Conservation (phyloP, 1,140 invertebrate species). For the Drepana arcuata region DNA sequence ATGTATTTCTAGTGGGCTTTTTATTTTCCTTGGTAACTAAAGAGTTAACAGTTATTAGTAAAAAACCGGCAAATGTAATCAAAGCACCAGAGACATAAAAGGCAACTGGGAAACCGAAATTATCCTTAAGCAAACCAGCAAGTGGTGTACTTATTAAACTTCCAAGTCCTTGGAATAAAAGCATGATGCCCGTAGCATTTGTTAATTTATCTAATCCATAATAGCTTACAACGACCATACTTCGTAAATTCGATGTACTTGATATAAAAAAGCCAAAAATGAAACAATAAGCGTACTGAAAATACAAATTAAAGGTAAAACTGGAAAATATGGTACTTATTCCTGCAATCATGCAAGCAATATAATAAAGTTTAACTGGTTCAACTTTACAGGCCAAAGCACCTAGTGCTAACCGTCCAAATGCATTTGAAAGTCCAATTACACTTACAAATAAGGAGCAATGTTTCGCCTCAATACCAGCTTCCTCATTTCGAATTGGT, state of each 20-base stretch:
- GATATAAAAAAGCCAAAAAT: constrained; percentile 48
- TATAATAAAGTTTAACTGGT: constrained; percentile 29
- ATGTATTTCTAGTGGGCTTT: constrained; percentile 5
- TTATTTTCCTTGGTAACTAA: constrained; percentile 21
- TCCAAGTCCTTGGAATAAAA: constrained; percentile 55
- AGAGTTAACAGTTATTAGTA: constrained; percentile 29
- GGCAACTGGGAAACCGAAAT: constrained; percentile 34
- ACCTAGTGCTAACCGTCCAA: constrained; percentile 42
- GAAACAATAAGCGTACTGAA: constrained; percentile 47
- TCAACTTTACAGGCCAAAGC: constrained; percentile 39
- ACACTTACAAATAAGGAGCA: constrained; percentile 44
- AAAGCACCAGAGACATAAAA: constrained; percentile 48
- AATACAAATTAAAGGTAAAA: constrained; percentile 40
- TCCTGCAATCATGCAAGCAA: constrained; percentile 27
- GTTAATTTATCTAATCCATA: constrained; percentile 60
- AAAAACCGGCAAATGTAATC: too few species aligned
- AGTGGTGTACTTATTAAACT: constrained; percentile 51
- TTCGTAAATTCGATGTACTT: constrained; percentile 36
- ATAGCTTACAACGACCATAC: constrained; percentile 42
- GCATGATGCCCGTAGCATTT: constrained; percentile 51
- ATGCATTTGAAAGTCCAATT: constrained; percentile 42
- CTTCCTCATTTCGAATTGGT: constrained; percentile 30
- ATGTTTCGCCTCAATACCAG: constrained; percentile 29
- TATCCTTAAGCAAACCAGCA: constrained; percentile 37
- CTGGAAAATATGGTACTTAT: constrained; percentile 33